Conservation (phyloP, 2,113 vertebrate genomes). For the Dryoscopus gambensis region DNA sequence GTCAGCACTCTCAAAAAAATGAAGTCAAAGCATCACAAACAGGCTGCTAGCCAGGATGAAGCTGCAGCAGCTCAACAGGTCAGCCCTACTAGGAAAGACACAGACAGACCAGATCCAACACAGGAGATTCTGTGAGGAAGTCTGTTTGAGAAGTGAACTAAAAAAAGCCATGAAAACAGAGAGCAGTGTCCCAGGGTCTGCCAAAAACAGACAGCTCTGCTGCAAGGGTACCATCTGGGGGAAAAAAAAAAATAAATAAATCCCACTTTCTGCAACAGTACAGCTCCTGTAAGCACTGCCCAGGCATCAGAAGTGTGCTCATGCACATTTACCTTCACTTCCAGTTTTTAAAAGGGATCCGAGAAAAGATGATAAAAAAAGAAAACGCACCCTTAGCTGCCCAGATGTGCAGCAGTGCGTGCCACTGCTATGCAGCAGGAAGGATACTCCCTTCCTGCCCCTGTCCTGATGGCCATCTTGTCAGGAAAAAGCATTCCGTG, state of each 20-base stretch:
- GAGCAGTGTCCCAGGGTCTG: neutral
- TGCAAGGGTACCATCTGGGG: neutral
- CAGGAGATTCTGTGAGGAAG: neutral
- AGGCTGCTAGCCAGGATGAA: neutral
- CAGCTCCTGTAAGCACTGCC: neutral
- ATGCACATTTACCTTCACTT: neutral
- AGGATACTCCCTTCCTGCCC: constrained; percentile 34
- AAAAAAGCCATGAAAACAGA: neutral
- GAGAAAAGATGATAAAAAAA: neutral
- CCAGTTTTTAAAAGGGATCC: neutral
- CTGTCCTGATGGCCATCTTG: neutral
- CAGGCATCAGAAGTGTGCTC: neutral
- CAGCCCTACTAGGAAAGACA: neutral
- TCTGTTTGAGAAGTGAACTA: neutral
- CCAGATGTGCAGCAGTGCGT: neutral
- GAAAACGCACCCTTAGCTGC: neutral
- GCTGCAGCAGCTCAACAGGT: neutral
- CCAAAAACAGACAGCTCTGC: neutral
- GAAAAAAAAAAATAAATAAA: neutral
- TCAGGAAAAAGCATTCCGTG: neutral
- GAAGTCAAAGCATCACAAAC: neutral
- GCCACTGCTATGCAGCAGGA: neutral
- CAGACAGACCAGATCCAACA: neutral
- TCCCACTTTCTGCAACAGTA: neutral
- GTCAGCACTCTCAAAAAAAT: neutral